Base-by-base conservation (phyloP, 2,888 invertebrate species). In the Caenorhabditis doughertyi region DNA sequence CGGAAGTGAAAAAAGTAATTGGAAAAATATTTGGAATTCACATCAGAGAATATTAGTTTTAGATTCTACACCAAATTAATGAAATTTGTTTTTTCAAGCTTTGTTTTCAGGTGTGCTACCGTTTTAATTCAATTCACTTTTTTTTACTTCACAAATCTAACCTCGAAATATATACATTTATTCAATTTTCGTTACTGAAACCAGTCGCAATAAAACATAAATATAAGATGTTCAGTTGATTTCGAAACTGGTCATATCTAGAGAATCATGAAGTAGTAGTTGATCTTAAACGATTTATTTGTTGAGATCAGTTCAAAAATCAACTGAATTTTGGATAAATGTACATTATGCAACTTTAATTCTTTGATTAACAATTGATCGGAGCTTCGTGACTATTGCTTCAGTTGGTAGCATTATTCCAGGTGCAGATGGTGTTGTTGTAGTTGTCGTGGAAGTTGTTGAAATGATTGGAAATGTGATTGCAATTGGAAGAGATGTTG, bases 321-420 rank as follows among this genome's bases (percentile, higher is more conserved):
- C 21, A 58, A 64, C 32, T 49, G 64, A 77, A 39, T 39, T 47
- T 58, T 32, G 9, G 35, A 21, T 35, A 25, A 58, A 53, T 7
- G 3, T 11, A 23, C 27, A 60, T 79, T 58, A 79, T 9, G 65
- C 79, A 23, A 79, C 79, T 65, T 79, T 79, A 9, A 79, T 79
- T 56, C 64, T 55, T 23, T 79, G 62, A 39, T 64, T 56, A 18
- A 71, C 71, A 70, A 71, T 71, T 44, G 79, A 65, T 56, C 71
- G 64, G 3, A 79, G 21, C 56, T 65, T 71, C 2, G 79, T 62
- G 7, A 65, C 64, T 21, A 79, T 79, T 23, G 79, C 35, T 21
- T 79, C 79, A 8, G 79, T 71, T 13, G 79, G 79, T 4, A 79
- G 49, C 23, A 68, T 25, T 11, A 56, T 71, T 70, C 64, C 62